A percentile compares a stretch with the other conserved stretches of the same genome.
Conservation (phyloP, 2,888 invertebrate species). For the Ectemnius cavifrons region DNA sequence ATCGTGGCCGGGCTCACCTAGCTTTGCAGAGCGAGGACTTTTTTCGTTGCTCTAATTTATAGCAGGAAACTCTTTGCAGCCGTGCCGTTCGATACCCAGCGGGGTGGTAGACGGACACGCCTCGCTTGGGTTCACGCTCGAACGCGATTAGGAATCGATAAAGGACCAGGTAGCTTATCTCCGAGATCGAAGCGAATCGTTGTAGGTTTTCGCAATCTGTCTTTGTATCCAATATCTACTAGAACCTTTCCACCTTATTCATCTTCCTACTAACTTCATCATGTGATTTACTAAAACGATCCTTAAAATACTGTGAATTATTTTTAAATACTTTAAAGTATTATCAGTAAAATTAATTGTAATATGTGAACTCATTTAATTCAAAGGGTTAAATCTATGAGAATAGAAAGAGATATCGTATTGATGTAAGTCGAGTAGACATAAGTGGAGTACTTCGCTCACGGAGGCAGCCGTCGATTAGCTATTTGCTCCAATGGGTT, state of each 20-base stretch:
- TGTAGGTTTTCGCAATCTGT: conserved; percentile 19
- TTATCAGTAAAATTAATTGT: too few species aligned
- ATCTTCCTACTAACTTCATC: background rate
- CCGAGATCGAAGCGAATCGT: conserved; percentile 19
- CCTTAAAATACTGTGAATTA: too few species aligned
- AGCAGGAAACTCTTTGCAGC: conserved; percentile 47
- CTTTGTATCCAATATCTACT: conserved; percentile 26
- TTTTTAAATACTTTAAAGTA: too few species aligned
- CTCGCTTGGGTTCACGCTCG: conserved; percentile 43
- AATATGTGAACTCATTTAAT: too few species aligned
- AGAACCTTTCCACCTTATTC: conserved; percentile 22
- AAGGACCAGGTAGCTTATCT: conserved; percentile 35
- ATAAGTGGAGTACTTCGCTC: too few species aligned
- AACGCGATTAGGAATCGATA: conserved; percentile 45
- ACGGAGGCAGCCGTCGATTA: too few species aligned
- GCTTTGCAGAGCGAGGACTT: conserved; percentile 8
- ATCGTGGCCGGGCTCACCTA: conserved; percentile 12
- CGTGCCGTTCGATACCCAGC: conserved; percentile 30
- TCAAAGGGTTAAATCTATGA: too few species aligned
- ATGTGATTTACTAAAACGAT: too few species aligned
- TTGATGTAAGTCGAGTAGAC: too few species aligned
- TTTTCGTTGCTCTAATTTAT: conserved; percentile 50
- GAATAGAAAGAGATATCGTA: too few species aligned
- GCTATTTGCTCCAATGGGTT: too few species aligned
- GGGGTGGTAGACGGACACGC: conserved; percentile 44